These are phyloP conservation scores for Caenorhabditis afra DNA, from an alignment of 2,888 invertebrate species.

Conservation along the genomic window DNA sequence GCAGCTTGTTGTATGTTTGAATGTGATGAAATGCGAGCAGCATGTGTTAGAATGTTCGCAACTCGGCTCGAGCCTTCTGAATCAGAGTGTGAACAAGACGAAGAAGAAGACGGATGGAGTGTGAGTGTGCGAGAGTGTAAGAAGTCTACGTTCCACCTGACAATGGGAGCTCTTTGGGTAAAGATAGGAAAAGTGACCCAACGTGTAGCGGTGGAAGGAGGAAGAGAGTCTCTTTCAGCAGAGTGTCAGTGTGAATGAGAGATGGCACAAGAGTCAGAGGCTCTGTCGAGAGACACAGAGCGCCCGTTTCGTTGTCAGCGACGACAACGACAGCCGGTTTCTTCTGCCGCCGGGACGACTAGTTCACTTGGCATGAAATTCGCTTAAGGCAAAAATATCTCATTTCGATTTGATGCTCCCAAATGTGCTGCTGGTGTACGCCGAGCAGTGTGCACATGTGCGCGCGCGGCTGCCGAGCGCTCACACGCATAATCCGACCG, in stretches of 20 bases:
- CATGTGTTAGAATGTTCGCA: conserved; percentile 51
- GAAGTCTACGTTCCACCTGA: no score
- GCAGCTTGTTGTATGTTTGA: conserved; percentile 55
- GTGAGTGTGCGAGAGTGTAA: no score
- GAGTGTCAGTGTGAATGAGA: background rate
- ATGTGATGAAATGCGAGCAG: conserved; percentile 59
- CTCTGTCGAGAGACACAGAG: background rate
- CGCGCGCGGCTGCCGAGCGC: conserved; percentile 7
- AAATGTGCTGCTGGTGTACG: conserved; percentile 26
- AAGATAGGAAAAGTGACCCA: conserved; percentile 2
- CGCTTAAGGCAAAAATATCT: conserved; percentile 56
- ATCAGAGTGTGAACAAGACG: conserved; percentile 9
- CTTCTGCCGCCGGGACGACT: conserved; percentile 3
- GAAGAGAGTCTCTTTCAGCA: conserved; percentile 6
- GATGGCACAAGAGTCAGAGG: background rate
- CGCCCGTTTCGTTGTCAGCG: background rate
- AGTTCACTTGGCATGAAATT: conserved; percentile 41
- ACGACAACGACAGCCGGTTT: conserved; percentile 1
- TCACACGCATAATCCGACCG: conserved; percentile 43
- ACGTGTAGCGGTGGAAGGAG: background rate
- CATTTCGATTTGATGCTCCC: conserved; percentile 50
- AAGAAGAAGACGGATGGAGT: conserved; percentile 8
- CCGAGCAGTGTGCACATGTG: conserved; percentile 8
- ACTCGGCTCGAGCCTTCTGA: conserved; percentile 11
- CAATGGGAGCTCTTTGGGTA: no score